Base-by-base conservation (phyloP, 2,888 invertebrate species). In the Ellobium chinense region DNA sequence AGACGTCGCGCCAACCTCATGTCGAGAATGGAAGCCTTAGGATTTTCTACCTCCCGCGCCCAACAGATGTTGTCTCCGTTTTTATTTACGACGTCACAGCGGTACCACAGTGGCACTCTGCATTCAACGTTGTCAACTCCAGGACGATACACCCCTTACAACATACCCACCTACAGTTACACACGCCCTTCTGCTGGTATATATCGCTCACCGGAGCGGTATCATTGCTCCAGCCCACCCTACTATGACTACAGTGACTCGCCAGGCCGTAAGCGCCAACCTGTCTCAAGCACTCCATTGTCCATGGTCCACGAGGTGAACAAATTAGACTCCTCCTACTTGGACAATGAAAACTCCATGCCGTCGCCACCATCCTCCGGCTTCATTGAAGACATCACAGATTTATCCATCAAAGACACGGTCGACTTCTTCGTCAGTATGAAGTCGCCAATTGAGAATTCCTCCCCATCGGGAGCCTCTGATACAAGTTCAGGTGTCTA, bases 21-120 rank as follows among this genome's bases (percentile, higher is more conserved):
- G 75, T 80, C 80, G 3, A 80, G 54, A 63, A 75, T 80, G 80
- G 80, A 80, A 60, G 75, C 73, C 12, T n/a, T 80, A 36, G 69
- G 75, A 1, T 80, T 75, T 36, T 58, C 80, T 14, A 37, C 75
- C 5, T 75, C 80, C 24, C 56, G 60, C 37, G 62, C 75, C 9
- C 75, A 80, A 21, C 69, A 74, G 24, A 74, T 74, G 58, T 18
- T 74, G 31, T 60, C 74, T 4, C 68, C 80, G 3, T 73, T 68
- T 46, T 39, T 74, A 39, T 54, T 68, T 24, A 29, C 63, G n/a
- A 21, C 68, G 1, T 60, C 80, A 1, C 74, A 80, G 60, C 66
- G 60, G 27, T 80, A 74, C n/a, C 70, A 78, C 34, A 21, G 72
- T 27, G 65, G 34, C 29, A n/a, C 24, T 36, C 34, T 70, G 21